Evolutionary conservation across 2,888 invertebrate species (phyloP).

Genomic region (Mythimna pallens): DNA sequence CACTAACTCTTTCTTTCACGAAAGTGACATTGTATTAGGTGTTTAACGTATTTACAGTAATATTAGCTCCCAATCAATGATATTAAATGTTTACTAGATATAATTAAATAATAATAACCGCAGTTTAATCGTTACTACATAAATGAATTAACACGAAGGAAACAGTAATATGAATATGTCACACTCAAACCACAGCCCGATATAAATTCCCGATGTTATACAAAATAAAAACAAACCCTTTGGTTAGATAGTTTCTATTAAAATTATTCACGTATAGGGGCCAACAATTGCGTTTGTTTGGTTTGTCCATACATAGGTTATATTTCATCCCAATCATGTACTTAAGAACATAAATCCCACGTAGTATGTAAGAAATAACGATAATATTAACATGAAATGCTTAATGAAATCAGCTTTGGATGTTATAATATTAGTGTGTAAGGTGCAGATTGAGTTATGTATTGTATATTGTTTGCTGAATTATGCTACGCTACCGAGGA

Average conservation of each 20-base stretch:
- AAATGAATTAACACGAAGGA: constrained; percentile 8
- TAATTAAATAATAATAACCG: constrained; percentile 37
- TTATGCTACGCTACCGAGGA: constrained; percentile 40
- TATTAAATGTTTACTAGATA: constrained; percentile 48
- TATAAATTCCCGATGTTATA: background rate
- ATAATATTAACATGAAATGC: constrained; percentile 56
- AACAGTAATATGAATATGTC: constrained; percentile 12
- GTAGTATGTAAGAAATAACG: constrained; percentile 50
- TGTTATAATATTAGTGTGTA: constrained; percentile 65
- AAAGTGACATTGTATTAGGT: constrained; percentile 35
- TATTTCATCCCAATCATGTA: constrained; percentile 36
- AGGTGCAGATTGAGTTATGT: constrained; percentile 56
- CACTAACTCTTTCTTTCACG: constrained; percentile 1
- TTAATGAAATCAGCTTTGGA: constrained; percentile 66
- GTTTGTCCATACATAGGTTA: constrained; percentile 39
- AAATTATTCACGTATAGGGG: constrained; percentile 60
- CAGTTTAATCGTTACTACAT: constrained; percentile 35
- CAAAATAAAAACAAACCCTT: constrained; percentile 3
- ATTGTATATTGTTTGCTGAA: constrained; percentile 58
- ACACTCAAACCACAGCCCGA: constrained; percentile 17
- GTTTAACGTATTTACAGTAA: constrained; percentile 48
- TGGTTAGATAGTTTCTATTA: constrained; percentile 10
- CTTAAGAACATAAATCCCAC: constrained; percentile 29
- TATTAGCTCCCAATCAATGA: constrained; percentile 39
- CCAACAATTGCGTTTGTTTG: constrained; percentile 60